These are phyloP conservation scores for Colostygia pectinataria DNA, from an alignment of 2,888 invertebrate genomes.

Conservation along the genomic window DNA sequence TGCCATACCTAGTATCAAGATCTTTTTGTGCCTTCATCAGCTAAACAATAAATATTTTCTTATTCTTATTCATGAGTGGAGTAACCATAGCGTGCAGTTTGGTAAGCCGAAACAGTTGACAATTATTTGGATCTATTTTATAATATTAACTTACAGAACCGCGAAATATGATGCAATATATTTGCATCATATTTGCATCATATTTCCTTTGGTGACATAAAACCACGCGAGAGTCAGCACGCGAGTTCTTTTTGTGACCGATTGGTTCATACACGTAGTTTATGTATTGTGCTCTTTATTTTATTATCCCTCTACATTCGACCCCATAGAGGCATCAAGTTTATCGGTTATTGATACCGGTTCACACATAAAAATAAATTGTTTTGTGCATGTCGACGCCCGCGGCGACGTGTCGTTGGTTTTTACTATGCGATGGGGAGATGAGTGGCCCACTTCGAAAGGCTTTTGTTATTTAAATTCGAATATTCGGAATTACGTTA, in stretches of 20 bases:
- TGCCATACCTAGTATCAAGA: too few relatives aligned
- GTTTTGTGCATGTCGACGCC: slow-evolving; percentile 39
- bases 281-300: not conserved
- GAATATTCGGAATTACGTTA: slow-evolving; percentile 9
- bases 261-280: not conserved
- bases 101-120: not conserved
- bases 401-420: slow-evolving; percentile 19
- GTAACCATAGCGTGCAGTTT: too few relatives aligned
- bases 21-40: too few relatives aligned
- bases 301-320: slow-evolving; percentile 9
- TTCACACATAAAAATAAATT: slow-evolving; percentile 51
- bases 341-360: slow-evolving; percentile 49
- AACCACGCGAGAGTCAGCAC: too few relatives aligned
- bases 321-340: slow-evolving; percentile 30
- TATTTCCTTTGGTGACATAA: too few relatives aligned
- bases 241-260: too few relatives aligned
- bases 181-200: too few relatives aligned
- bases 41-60: too few relatives aligned
- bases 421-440: slow-evolving; percentile 23
- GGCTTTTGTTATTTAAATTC: slow-evolving; percentile 23
- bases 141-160: too few relatives aligned
- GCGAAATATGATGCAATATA: too few relatives aligned
- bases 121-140: too few relatives aligned
- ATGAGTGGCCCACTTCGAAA: slow-evolving; percentile 15
- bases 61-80: too few relatives aligned